Conservation (phyloP, 2,888 invertebrate species). For the Morpho helenor region DNA sequence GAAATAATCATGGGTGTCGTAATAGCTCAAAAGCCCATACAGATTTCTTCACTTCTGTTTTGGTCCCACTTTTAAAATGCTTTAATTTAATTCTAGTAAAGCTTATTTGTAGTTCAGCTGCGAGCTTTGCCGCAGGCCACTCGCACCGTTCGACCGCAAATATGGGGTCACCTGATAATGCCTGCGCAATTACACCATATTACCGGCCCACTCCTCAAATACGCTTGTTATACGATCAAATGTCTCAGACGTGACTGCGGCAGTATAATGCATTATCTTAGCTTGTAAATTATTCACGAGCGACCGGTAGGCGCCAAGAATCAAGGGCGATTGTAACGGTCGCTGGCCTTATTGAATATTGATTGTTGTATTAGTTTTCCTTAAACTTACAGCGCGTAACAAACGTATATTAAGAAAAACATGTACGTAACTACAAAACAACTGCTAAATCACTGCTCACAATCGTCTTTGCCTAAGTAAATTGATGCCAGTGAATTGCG, state of each 20-base stretch:
- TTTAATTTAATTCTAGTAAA: conserved; percentile 19
- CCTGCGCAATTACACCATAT: conserved; percentile 70
- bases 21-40: no score
- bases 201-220: conserved; percentile 47
- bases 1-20: no score
- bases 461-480: no score
- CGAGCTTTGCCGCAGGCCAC: conserved; percentile 23
- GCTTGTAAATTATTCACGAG: conserved; percentile 60
- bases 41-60: background rate
- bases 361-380: conserved; percentile 11
- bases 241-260: conserved; percentile 71
- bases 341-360: conserved; percentile 14
- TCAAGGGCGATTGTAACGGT: conserved; percentile 28
- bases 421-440: no score
- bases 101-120: conserved; percentile 16
- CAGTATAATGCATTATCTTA: conserved; percentile 64
- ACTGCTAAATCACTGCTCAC: no score
- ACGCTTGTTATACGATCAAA: conserved; percentile 68
- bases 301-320: conserved; percentile 49
- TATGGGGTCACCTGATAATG: conserved; percentile 75
- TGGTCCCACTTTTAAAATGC: conserved; percentile 4
- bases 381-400: background rate
- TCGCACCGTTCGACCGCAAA: conserved; percentile 52
- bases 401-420: no score
- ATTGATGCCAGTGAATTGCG: no score